Conservation (phyloP, 23 tunicate genomes). For the Halocynthia aurantium region DNA sequence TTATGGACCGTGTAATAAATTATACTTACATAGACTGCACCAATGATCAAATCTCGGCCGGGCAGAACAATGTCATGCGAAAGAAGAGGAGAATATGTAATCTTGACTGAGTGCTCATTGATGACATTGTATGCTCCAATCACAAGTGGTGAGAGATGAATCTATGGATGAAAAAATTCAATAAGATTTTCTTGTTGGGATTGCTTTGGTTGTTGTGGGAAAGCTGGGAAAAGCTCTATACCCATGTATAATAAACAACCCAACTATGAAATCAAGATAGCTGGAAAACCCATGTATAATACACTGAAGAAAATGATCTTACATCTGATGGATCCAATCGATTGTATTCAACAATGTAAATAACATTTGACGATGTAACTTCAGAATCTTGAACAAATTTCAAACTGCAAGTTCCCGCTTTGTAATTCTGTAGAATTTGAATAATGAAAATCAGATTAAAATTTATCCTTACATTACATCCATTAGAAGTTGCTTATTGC, state of each 20-base stretch:
- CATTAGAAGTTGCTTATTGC: too few species aligned
- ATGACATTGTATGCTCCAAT: conserved; percentile 31
- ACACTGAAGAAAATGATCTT: too few species aligned
- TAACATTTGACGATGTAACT: not conserved
- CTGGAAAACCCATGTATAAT: too few species aligned
- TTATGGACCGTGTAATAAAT: too few species aligned
- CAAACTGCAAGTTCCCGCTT: conserved; percentile 18
- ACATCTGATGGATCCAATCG: not conserved
- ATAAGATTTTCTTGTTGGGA: too few species aligned
- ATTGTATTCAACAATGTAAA: conserved; percentile 14
- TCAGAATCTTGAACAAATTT: conserved; percentile 6
- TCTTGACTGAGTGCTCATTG: conserved; percentile 1
- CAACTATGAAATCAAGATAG: too few species aligned
- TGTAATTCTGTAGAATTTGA: conserved; percentile 5
- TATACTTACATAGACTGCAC: conserved; percentile 46
- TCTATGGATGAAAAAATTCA: not conserved
- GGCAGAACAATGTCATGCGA: conserved; percentile 21
- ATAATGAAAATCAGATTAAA: too few species aligned
- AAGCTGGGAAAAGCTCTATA: too few species aligned
- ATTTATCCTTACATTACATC: too few species aligned
- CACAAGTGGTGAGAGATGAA: conserved; percentile 8
- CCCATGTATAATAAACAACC: too few species aligned
- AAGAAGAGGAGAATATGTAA: conserved; percentile 21
- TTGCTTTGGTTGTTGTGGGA: too few species aligned
- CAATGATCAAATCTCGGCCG: conserved; percentile 15